phyloP scores from a whole-genome alignment of 2,113 vertebrate genomes.

The Cisticola juncidis region DNA sequence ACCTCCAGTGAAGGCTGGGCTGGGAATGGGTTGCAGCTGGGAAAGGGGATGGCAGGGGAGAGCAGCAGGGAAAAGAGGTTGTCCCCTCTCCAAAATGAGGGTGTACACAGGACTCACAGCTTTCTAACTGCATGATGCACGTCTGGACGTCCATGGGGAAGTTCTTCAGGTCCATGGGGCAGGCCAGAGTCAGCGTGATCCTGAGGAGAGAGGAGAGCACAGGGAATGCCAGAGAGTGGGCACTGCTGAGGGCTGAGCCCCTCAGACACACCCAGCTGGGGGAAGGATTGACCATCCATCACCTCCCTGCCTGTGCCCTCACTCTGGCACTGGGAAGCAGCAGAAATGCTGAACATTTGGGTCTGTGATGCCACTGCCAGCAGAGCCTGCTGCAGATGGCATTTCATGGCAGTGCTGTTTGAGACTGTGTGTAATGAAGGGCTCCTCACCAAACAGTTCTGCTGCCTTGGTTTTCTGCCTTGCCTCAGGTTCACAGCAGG shows the following conservation, averaged over 20 bases:
- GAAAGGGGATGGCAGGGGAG: neutral
- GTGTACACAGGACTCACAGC: constrained; percentile 84
- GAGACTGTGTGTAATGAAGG: neutral
- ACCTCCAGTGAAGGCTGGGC: neutral
- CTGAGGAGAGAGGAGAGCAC: constrained; percentile 73
- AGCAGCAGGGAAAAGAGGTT: neutral
- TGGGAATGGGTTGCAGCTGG: neutral
- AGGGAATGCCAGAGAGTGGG: neutral
- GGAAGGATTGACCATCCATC: neutral
- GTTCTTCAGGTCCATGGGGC: constrained; percentile 99
- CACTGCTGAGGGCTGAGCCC: neutral
- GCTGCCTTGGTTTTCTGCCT: neutral
- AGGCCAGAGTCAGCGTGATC: constrained; percentile 94
- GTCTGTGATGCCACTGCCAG: neutral
- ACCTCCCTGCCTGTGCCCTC: neutral
- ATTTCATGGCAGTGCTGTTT: neutral
- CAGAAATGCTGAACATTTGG: neutral
- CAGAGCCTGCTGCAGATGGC: neutral
- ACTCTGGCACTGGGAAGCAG: neutral
- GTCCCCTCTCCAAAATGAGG: neutral
- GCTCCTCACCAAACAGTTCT: neutral
- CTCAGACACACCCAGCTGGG: neutral
- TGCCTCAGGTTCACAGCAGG: neutral
- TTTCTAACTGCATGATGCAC: constrained; percentile 98
- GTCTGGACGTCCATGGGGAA: constrained; percentile 99